These are phyloP conservation scores for Zygogramma bicolorata DNA, from an alignment of 2,888 invertebrate genomes.

Conservation along the genomic window DNA sequence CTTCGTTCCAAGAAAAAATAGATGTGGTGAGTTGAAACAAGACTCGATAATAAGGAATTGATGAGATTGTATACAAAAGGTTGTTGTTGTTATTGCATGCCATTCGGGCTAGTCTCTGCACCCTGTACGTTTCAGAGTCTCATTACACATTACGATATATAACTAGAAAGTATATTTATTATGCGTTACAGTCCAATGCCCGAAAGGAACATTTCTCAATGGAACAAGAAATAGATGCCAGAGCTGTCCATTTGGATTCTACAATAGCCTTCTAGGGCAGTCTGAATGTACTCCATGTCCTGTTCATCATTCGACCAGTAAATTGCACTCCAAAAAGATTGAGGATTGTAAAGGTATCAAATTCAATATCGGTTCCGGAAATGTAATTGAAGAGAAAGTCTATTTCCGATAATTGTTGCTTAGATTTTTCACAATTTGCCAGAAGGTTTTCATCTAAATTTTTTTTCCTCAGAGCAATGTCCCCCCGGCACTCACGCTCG, in stretches of 20 bases:
- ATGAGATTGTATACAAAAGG: no score
- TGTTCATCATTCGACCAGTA: slow-evolving; percentile 70
- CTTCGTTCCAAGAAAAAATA: slow-evolving; percentile 68
- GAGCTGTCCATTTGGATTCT: slow-evolving; percentile 73
- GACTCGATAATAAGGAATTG: no score
- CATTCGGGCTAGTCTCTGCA: not conserved
- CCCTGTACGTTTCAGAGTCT: not conserved
- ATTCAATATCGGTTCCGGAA: no score
- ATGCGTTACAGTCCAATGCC: slow-evolving; percentile 70
- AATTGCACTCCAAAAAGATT: slow-evolving; percentile 65
- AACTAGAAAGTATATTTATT: not conserved
- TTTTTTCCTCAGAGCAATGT: slow-evolving; percentile 61
- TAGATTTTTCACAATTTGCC: no score
- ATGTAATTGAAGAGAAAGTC: no score
- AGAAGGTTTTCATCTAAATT: no score
- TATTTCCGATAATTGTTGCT: no score
- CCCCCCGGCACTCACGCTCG: slow-evolving; percentile 69
- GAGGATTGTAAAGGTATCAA: slow-evolving; percentile 74
- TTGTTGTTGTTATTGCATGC: no score
- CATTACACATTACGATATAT: no score
- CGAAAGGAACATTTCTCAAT: slow-evolving; percentile 75
- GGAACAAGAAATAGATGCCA: slow-evolving; percentile 69
- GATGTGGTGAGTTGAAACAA: slow-evolving; percentile 69
- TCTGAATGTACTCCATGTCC: slow-evolving; percentile 72
- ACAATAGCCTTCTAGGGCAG: slow-evolving; percentile 71